Percentiles rank a stretch among this genome's conserved stretches.
These are phyloP conservation scores for Anguilla rostrata DNA, from an alignment of 2,113 vertebrate genomes.

Conservation along the genomic window DNA sequence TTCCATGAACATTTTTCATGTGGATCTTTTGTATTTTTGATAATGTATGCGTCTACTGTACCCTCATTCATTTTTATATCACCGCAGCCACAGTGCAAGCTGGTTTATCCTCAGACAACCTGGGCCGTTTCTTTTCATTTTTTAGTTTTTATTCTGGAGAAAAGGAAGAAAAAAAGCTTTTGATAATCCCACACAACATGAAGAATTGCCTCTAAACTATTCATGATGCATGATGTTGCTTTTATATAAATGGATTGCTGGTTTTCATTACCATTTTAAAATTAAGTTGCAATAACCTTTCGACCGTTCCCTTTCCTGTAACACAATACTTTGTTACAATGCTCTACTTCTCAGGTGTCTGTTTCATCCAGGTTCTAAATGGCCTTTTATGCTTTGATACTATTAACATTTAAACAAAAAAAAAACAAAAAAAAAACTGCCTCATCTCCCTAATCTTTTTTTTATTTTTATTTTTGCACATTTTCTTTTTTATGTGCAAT, in stretches of 20 bases:
- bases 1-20: neutral
- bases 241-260: conserved; percentile 13
- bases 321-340: neutral
- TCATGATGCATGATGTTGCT: neutral
- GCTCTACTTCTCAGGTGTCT: neutral
- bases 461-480: neutral
- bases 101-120: conserved; percentile 6
- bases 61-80: neutral
- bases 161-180: neutral
- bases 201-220: conserved; percentile 6
- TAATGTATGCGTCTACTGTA: neutral
- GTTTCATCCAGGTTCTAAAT: neutral
- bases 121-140: conserved; percentile 10
- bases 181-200: neutral
- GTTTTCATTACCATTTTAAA: conserved; percentile 21
- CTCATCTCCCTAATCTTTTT: no score
- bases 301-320: neutral
- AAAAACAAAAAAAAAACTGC: no score
- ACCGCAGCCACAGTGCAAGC: neutral
- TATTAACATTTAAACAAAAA: neutral
- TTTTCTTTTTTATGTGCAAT: conserved; percentile 13
- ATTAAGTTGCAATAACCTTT: conserved; percentile 21
- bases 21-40: neutral
- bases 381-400: neutral
- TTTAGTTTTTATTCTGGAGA: neutral